These are phyloP conservation scores for Rhinoraja longicauda DNA, from an alignment of 2,797 vertebrate species.

Conservation along the genomic window DNA sequence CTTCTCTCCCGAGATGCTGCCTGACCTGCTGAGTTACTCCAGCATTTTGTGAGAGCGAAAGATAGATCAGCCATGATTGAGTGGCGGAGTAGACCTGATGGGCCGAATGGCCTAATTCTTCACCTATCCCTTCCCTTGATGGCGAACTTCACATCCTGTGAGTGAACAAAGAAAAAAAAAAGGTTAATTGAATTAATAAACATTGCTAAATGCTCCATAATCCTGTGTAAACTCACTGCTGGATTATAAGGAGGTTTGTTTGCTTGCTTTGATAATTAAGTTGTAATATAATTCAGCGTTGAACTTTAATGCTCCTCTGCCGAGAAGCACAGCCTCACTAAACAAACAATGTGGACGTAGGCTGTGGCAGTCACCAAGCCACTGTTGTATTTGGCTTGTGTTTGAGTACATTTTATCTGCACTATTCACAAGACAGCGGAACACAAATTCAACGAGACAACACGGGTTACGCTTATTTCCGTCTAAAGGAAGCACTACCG, in stretches of 20 bases:
- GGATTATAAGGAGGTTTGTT: background rate
- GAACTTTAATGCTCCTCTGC: background rate
- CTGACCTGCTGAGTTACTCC: too few species aligned
- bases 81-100: too few species aligned
- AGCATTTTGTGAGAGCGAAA: too few species aligned
- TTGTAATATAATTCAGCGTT: background rate
- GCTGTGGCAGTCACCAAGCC: background rate
- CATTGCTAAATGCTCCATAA: background rate
- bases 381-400: background rate
- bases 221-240: background rate
- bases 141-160: too few species aligned
- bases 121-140: too few species aligned
- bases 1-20: too few species aligned
- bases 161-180: too few species aligned
- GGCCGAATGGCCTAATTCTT: too few species aligned
- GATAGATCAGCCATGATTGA: too few species aligned
- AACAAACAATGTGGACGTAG: background rate
- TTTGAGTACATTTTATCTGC: background rate
- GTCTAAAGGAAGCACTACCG: too few species aligned
- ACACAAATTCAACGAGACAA: background rate
- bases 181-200: background rate
- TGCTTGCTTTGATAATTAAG: background rate
- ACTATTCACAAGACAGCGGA: background rate
- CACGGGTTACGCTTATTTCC: background rate
- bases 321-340: background rate